These are phyloP conservation scores for Lysiphlebus fabarum DNA, from an alignment of 1,140 invertebrate genomes.

Conservation along the genomic window DNA sequence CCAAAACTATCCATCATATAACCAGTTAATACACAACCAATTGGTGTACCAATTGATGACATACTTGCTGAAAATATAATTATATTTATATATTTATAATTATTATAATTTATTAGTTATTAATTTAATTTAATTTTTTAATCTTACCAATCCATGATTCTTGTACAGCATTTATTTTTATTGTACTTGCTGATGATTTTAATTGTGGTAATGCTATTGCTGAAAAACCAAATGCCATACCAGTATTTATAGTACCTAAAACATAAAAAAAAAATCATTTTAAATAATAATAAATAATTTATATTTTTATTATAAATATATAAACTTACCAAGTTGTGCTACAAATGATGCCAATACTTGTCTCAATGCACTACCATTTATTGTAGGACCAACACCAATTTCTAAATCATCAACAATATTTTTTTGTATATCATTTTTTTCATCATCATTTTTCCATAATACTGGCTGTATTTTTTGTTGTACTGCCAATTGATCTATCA, in stretches of 20 bases:
- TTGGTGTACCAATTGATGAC: constrained; percentile 67
- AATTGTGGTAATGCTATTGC: constrained; percentile 69
- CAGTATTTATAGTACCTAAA: constrained; percentile 71
- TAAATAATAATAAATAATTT: too few relatives aligned
- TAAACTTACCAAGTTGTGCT: constrained; percentile 54
- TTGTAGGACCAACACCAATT: constrained; percentile 40
- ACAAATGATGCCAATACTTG: constrained; percentile 64
- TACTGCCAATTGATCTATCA: too few relatives aligned
- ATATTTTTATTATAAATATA: too few relatives aligned
- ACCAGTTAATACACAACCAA: constrained; percentile 69
- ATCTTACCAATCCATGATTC: constrained; percentile 74
- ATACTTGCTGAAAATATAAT: constrained; percentile 64
- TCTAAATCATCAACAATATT: constrained; percentile 23
- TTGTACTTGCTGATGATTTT: constrained; percentile 47
- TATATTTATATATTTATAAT: not conserved
- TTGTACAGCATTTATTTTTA: constrained; percentile 60
- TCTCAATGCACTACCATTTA: constrained; percentile 55
- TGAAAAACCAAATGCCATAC: constrained; percentile 71
- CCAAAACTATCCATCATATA: constrained; percentile 70
- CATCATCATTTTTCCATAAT: too few relatives aligned
- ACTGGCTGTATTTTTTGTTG: too few relatives aligned
- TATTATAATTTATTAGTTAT: not conserved
- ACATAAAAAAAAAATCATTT: too few relatives aligned
- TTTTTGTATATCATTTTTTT: too few relatives aligned
- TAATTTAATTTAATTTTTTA: too few relatives aligned